A percentile compares a stretch with the other conserved stretches of the same genome.
These are phyloP conservation scores for Tetranychus truncatus DNA, from an alignment of 2,888 invertebrate genomes.

Conservation along the genomic window DNA sequence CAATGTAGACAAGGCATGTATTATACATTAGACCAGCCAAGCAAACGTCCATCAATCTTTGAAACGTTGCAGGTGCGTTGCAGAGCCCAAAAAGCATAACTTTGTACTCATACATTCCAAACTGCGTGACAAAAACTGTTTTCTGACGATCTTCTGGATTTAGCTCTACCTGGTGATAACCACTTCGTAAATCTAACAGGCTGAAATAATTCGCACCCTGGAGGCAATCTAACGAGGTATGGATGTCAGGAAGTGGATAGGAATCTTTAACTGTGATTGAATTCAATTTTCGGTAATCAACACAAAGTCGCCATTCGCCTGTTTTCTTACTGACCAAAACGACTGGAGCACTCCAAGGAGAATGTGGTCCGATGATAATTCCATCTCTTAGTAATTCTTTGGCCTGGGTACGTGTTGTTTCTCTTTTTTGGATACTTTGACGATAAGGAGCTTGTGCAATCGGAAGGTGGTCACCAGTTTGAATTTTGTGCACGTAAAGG, in stretches of 20 bases:
- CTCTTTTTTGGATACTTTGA: too few relatives aligned
- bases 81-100: conserved; percentile 26
- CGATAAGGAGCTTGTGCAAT: too few relatives aligned
- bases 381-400: too few relatives aligned
- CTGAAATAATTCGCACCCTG: conserved; percentile 22
- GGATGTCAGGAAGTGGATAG: conserved; percentile 27
- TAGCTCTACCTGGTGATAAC: conserved; percentile 27
- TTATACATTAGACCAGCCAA: conserved; percentile 24
- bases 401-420: too few relatives aligned
- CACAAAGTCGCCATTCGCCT: too few relatives aligned
- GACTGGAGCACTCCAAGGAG: too few relatives aligned
- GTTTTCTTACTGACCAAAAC: too few relatives aligned
- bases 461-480: too few relatives aligned
- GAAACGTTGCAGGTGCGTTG: conserved; percentile 26
- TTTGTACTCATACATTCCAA: conserved; percentile 24
- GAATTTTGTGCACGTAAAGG: too few relatives aligned
- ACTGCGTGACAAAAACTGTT: conserved; percentile 26
- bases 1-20: conserved; percentile 25
- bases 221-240: conserved; percentile 24
- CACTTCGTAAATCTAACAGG: conserved; percentile 24
- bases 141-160: conserved; percentile 23
- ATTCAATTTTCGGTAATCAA: conserved; percentile 7
- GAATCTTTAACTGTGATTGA: conserved; percentile 20
- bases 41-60: conserved; percentile 26
- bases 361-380: too few relatives aligned